Base-by-base conservation (phyloP, 2,888 invertebrate species). In the Parochlus steinenii region DNA sequence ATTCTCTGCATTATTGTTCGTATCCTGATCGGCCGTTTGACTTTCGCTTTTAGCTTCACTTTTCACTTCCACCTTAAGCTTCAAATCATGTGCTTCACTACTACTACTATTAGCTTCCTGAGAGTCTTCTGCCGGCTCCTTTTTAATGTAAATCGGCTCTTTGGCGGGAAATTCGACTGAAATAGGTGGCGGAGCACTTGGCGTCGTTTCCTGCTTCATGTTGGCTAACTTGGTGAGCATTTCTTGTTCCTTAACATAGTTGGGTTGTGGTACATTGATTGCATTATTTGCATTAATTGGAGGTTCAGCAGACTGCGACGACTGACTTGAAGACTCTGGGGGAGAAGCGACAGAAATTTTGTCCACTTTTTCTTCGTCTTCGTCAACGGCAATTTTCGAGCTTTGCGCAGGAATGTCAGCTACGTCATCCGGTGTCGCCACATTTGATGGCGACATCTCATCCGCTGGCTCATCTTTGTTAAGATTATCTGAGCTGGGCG, bases 31-130 rank as follows among this genome's bases (percentile, higher is more conserved):
- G 28, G 34, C 28, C 34, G 28, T 34, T 34, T 34, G 34, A 34
- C 28, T 33, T 15, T 28, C 31, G 18, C 22, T 37, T 27, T 47
- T 49, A 20, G 56, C 50, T 41, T 56, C 57, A 36, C 58, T 62
- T 40, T 61, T 62, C 34, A 70, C 63, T 53, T 76, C 77, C 47
- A 75, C 73, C 48, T 76, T 77, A 20, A 77, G 73, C 50, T 77
- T 77, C 37, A 76, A 57, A 53, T 77, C 76, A 48, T 77, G 75
- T 6, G 76, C 75, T 47, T 77, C 75, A 52, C 62, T 68, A 41
- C 56, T 56, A 31, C 55, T 59, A 39, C 58, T 56, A 47, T 58
- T 56, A 31, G 53, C 50, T 22, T 58, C 54, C 38, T 64, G 64
- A 43, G 54, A 50, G 11, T 44, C 46, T 39, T 62, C 62, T 26